Base-by-base conservation (phyloP, 1,140 invertebrate species). In the Panagrolaimus sp. region DNA sequence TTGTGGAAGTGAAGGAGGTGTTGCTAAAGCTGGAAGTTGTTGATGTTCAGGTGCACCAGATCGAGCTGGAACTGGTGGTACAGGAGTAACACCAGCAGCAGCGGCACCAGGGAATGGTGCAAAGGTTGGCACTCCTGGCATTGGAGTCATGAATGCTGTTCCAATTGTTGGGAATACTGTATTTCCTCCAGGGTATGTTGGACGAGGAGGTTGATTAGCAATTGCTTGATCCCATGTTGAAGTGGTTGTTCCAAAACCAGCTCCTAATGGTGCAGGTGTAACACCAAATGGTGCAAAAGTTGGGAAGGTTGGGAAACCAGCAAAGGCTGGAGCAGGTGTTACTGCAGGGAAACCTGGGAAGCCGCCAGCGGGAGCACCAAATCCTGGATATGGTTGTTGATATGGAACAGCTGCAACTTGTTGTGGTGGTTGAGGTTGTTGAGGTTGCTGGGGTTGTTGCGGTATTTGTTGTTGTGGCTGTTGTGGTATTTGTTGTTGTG, bases 291-390 rank as follows among this genome's bases (percentile, higher is more conserved):
- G 24, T 14, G 71, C 63, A 73, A 72, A 66, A 52, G 67, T 68
- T 24, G 74, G 55, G 62, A 75, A 65, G 24, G 74, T 75, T 21
- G 68, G 74, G 28, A 74, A 74, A 0, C 26, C n/a, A 15, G 44
- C n/a, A 64, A 76, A 73, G 1, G 76, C 52, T 6, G 75, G n/a
- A n/a, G 67, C 63, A 17, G 55, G 17, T 26, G 32, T 65, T 12
- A 71, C 1, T 74, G 67, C 28, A 21, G 75, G 12, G 69, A 65
- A 28, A 8, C 45, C 68, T 6, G 63, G 64, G 14, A 69, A 58
- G 15, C 62, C 44, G 21, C 43, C 62, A n/a, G 65, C 21, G 8
- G 47, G 63, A 14, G 67, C 28, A 43, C 55, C 38, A 62, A 67
- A 17, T 47, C 26, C 24, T 17, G 2, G 21, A 47, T 28, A 44